Evolutionary conservation across 2,113 vertebrate genomes (phyloP), one percentile per base, ranked within the genome.

Genomic region (Bos taurus): DNA sequence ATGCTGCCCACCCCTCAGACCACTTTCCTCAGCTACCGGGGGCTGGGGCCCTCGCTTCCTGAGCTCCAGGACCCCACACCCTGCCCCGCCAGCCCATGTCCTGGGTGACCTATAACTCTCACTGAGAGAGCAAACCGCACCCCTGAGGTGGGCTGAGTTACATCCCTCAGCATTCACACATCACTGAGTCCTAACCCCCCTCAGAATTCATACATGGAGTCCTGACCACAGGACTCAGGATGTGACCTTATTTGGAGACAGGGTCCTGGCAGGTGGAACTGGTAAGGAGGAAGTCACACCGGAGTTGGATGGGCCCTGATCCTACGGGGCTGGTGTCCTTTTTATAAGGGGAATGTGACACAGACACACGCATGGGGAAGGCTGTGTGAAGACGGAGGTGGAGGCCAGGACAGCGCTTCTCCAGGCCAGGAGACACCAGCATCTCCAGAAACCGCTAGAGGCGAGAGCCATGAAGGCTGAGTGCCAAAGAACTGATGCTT

Each of bases 401-500:
- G 60, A 43, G 15, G 3, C 23, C 2, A 0, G 16, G 26, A 17
- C 2, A 3, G 50, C 1, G 10, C 13, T 4, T 62, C 40, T 8
- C 7, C 12, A 46, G 3, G 67, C 36, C 78, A 56, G 57, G 19
- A 40, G 40, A 13, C 5, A 2, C 23, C 48, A 2, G 15, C 57
- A 26, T 2, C 1, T 28, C 28, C 33, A 13, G 56, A 6, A 43
- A 36, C 28, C 7, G 4, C 19, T 7, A 26, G 14, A 30, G 62
- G 26, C 56, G 1, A 16, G 54, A 43, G n/a, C n/a, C n/a, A 23
- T 1, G 5, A 23, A 71, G n/a, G 67, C 67, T 40, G 67, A 40
- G 19, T 1, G n/a, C 67, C 67, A 3, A 12, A 12, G n/a, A 23
- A 71, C 1, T 23, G 67, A 21, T 6, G 10, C n/a, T 71, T 71